Conservation (phyloP, 2,113 vertebrate species). For the Cyphomyrus plagiostoma region DNA sequence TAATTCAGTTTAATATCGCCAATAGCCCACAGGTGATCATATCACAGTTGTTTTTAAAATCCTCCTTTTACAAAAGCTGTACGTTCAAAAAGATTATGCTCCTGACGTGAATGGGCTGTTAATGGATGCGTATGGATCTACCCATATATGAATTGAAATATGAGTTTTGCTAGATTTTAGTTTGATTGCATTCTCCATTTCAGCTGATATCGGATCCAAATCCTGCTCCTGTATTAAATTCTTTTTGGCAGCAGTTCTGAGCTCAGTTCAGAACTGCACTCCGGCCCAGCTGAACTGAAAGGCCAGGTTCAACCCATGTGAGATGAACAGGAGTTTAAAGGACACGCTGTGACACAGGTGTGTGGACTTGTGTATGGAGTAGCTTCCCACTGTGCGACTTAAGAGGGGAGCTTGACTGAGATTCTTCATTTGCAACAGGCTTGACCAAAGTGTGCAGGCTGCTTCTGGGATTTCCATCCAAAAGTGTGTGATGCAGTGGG, state of each 20-base stretch:
- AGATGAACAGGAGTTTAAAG: not conserved
- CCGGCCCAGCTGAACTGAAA: not conserved
- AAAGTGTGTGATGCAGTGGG: not conserved
- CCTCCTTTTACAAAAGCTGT: not conserved
- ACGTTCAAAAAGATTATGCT: not conserved
- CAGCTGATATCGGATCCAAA: not conserved
- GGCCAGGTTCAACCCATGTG: not conserved
- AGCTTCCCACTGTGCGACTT: not conserved
- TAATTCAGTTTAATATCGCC: not conserved
- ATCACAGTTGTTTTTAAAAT: not conserved
- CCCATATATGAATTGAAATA: not conserved
- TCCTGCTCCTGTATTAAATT: not conserved
- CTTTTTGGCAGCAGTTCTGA: not conserved
- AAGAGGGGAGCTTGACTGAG: conserved; percentile 16
- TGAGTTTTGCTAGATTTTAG: not conserved
- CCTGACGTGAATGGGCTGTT: not conserved
- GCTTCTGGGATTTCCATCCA: conserved; percentile 17
- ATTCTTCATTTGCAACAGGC: conserved; percentile 35
- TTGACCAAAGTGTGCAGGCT: conserved; percentile 46
- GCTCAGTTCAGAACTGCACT: not conserved
- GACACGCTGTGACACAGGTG: not conserved
- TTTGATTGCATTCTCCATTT: not conserved
- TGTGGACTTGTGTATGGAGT: not conserved
- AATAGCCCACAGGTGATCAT: not conserved
- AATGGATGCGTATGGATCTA: not conserved